phyloP scores from a whole-genome alignment of 1,140 invertebrate species.

The Mercenaria mercenaria region DNA sequence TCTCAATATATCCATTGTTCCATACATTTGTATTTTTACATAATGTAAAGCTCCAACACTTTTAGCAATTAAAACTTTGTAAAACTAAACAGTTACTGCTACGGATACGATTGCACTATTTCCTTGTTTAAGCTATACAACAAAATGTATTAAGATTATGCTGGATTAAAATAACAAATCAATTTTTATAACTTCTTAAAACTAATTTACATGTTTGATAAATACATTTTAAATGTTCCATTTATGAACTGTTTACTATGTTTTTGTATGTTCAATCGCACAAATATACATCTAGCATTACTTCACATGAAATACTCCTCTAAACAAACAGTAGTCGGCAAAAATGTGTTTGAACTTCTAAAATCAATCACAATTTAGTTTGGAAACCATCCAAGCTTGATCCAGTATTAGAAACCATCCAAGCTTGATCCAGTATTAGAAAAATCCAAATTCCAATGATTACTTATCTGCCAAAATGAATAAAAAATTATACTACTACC shows the following conservation, averaged over 20 bases:
- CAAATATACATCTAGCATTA: background rate
- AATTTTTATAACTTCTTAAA: background rate
- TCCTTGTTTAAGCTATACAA: background rate
- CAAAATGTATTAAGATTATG: background rate
- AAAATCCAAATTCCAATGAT: background rate
- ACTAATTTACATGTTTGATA: background rate
- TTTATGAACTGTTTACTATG: background rate
- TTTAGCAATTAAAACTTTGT: no score
- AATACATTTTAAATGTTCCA: background rate
- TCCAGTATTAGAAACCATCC: background rate
- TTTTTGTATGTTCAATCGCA: background rate
- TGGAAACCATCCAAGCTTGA: background rate
- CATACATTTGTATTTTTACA: no score
- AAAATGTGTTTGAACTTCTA: background rate
- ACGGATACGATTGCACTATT: background rate
- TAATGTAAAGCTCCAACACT: no score
- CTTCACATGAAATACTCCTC: background rate
- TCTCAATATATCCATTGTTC: no score
- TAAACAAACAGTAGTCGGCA: background rate
- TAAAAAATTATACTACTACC: no score
- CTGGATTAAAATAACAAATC: background rate
- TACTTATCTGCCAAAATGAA: no score
- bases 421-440: background rate
- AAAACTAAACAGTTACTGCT: no score
- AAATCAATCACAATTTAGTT: slow-evolving; percentile 22